Evolutionary conservation across 1,140 invertebrate genomes (phyloP), one percentile per base, ranked within the genome.

Genomic region (Saxidomus purpurata): DNA sequence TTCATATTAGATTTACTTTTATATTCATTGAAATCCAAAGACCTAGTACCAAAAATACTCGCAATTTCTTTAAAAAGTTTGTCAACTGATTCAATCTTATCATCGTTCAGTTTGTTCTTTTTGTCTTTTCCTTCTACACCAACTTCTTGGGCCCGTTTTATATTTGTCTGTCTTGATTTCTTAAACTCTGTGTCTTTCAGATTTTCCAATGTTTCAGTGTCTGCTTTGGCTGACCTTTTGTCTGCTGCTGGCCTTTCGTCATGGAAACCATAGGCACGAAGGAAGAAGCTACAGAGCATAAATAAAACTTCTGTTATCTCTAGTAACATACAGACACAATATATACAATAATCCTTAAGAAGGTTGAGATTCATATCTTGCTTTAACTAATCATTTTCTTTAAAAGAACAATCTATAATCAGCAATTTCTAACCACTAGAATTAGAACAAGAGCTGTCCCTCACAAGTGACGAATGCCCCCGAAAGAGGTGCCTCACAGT

Each of bases 221-320:
- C 25, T 38, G 87, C 80, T 13, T 43, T 69, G 17, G 6, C 31
- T 81, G 87, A 55, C 28, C n/a, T 55, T 15, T 77, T 31, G 2
- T 49, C 11, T 38, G 17, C 40, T 13, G 6, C 31, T 38, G 43
- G 59, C 22, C 59, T 34, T 13, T 69, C 34, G 38, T 82, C 77
- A 59, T 79, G 19, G 38, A 69, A 82, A 52, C 87, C 87, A 59
- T 74, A 89, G 0, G 52, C 61, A 11, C 52, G n/a, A 17, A 89
- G 40, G 13, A 25, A 19, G 19, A 43, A 82, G 40, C 87, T 89
- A 61, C 0, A 81, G 69, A 86, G 8, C 59, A 15, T n/a, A 47
- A 0, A 43, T 17, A 47, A 81, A 47, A 79, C 9, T 69, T n/a
- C 8, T 49, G 25, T 79, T 40, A n/a, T n/a, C n/a, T n/a, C n/a